Conservation (phyloP, 2,797 vertebrate species). For the Smutsia gigantea region DNA sequence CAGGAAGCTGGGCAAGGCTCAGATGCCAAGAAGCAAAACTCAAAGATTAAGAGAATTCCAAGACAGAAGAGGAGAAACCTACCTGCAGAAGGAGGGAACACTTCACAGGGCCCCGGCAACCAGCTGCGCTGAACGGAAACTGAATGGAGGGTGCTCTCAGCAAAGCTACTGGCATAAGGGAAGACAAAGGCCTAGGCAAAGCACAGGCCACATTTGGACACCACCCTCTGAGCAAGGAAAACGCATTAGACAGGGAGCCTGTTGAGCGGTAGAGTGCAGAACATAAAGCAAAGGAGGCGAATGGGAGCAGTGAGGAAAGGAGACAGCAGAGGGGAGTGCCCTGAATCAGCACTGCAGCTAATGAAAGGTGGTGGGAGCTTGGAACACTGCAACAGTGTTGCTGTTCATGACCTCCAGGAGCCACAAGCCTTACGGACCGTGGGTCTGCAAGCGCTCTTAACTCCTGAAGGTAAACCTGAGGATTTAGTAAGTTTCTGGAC, state of each 20-base stretch:
- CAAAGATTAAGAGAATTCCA: not conserved
- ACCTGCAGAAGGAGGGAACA: not conserved
- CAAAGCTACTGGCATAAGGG: not conserved
- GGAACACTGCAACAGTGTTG: fast-evolving
- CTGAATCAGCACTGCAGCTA: too few relatives aligned
- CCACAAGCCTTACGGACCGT: fast-evolving
- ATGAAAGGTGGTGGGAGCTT: fast-evolving
- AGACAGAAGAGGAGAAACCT: not conserved
- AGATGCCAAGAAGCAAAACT: not conserved
- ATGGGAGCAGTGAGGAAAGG: not conserved
- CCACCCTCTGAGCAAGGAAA: not conserved
- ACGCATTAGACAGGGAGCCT: not conserved
- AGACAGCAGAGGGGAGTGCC: fast-evolving
- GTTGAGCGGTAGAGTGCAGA: fast-evolving
- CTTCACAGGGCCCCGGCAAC: not conserved
- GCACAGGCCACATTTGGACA: not conserved
- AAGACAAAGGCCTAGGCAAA: not conserved
- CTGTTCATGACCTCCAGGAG: fast-evolving
- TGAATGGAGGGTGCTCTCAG: not conserved
- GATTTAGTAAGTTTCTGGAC: not conserved
- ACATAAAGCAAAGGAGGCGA: too few relatives aligned
- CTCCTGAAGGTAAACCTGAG: not conserved
- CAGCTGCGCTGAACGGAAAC: not conserved
- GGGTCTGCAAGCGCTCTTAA: not conserved
- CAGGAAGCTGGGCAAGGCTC: not conserved